These are phyloP conservation scores for Dyspetes luteomarginatus DNA, from an alignment of 2,888 invertebrate genomes.

Conservation along the genomic window DNA sequence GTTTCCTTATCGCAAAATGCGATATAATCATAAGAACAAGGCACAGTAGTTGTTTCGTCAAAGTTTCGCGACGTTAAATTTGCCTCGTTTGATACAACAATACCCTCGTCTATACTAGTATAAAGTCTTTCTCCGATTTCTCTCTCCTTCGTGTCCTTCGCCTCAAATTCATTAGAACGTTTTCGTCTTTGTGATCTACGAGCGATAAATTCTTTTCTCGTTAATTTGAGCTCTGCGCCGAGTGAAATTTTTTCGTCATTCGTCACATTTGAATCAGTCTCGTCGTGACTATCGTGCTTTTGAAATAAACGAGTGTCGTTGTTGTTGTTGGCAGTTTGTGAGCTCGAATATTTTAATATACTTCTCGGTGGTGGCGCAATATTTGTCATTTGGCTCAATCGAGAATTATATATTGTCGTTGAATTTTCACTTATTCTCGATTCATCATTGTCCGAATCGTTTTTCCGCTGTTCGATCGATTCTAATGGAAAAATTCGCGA, in stretches of 20 bases:
- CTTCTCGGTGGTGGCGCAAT: conserved; percentile 47
- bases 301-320: conserved; percentile 27
- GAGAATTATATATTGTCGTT: neutral
- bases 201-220: conserved; percentile 30
- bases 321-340: conserved; percentile 49
- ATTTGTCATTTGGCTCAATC: neutral
- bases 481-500: conserved; percentile 79
- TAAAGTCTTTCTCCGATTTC: conserved; percentile 30
- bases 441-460: neutral
- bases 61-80: conserved; percentile 17
- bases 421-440: conserved; percentile 2
- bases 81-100: conserved; percentile 16
- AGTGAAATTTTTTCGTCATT: conserved; percentile 50
- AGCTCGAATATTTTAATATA: conserved; percentile 54
- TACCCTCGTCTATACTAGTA: conserved; percentile 11
- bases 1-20: conserved; percentile 22
- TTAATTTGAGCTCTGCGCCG: conserved; percentile 35
- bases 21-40: conserved; percentile 56
- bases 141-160: conserved; percentile 10
- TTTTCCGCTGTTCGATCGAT: neutral
- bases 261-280: conserved; percentile 7
- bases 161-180: conserved; percentile 21
- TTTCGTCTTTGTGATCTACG: conserved; percentile 31
- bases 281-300: conserved; percentile 15
- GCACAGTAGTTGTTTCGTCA: conserved; percentile 47